Evolutionary conservation across 2,888 invertebrate genomes (phyloP).

Genomic region (Phyllotreta striolata): DNA sequence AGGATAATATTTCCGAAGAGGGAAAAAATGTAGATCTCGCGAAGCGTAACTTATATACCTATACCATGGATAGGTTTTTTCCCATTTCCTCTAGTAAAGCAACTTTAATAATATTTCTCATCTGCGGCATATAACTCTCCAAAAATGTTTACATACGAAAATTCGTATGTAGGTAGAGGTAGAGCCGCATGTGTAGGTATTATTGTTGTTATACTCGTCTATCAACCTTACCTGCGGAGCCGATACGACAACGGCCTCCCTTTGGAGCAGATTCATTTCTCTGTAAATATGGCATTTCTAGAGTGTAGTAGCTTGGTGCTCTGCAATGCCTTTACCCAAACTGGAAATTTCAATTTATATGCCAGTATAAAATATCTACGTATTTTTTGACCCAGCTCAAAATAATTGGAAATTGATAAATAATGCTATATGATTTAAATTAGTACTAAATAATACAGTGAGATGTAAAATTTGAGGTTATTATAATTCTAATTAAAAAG

Average conservation of each 20-base stretch:
- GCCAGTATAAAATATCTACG: conserved; percentile 4
- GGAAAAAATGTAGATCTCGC: no score
- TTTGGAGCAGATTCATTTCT: conserved; percentile 22
- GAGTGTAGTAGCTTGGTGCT: conserved; percentile 16
- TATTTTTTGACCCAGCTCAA: neutral
- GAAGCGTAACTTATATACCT: no score
- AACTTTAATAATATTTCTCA: no score
- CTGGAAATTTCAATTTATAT: conserved; percentile 10
- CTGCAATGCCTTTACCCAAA: conserved; percentile 16
- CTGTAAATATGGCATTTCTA: conserved; percentile 22
- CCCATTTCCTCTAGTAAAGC: no score
- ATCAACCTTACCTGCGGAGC: conserved; percentile 8
- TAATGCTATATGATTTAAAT: no score
- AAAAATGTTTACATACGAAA: conserved; percentile 2
- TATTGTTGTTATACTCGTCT: conserved; percentile 12
- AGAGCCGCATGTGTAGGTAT: neutral
- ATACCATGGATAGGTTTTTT: no score
- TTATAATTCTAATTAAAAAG: neutral
- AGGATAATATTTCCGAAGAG: no score
- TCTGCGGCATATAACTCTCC: neutral
- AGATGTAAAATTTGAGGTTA: no score
- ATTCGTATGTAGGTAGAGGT: conserved; percentile 6
- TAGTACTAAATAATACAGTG: no score
- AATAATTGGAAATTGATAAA: no score
- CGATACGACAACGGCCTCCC: conserved; percentile 8